Base-by-base conservation (phyloP, 2,888 invertebrate species). In the Drosophila anomalipes region DNA sequence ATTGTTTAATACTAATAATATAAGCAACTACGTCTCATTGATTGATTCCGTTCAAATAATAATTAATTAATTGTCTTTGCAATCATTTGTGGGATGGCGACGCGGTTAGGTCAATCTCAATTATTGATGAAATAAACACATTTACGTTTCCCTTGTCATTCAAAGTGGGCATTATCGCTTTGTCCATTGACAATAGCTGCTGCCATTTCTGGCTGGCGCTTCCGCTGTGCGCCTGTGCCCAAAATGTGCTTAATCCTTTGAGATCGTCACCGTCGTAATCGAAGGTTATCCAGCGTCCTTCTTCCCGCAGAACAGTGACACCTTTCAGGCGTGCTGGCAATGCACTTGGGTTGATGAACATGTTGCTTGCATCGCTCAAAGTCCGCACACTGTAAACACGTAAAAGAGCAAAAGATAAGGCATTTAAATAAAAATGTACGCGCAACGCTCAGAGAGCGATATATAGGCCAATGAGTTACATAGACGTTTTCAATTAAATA, bases 301-400 rank as follows among this genome's bases (percentile, higher is more conserved):
- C 49, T 14, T 41, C 57, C 3, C 16, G 53, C 19, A 68, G 28
- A 19, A 77, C 56, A 12, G 67, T 53, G 28, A 80, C 71, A 7
- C 88, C 88, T 62, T 82, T 79, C 0, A 86, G 22, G n/a, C 76
- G 74, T 30, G 59, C 57, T 14, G 90, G 86, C 56, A 88, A 51
- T 7, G 76, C 78, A 0, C 56, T 70, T 1, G 61, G 32, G 10
- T 88, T 90, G 3, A 88, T 63, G 10, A 67, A 80, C 1, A 71
- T 88, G 12, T 77, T 83, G 32, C 80, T 85, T 28, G 70, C 71
- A 19, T 80, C 68, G n/a, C 80, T 80, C 16, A 88, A 52, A 10
- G 33, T 60, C 47, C 74, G 86, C 30, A 79, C 74, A 59, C 88
- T 88, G 58, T 26, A 70, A 71, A 14, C 14, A 47, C 1, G 9